phyloP scores from a whole-genome alignment of 1,140 invertebrate species.

The Leptoteleia sp. region DNA sequence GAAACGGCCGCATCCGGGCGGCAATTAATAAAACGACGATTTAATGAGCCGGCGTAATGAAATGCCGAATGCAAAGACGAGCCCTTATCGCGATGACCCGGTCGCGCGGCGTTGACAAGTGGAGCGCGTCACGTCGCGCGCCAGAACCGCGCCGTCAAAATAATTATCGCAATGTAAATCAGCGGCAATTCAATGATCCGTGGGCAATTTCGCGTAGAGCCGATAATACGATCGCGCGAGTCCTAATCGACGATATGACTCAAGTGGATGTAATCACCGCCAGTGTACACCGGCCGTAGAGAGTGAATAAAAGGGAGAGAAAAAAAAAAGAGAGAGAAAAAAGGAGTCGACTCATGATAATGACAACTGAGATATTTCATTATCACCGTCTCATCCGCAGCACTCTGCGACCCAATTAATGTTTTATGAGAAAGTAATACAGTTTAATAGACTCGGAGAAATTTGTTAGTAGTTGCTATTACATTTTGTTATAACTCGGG shows the following conservation, averaged over 20 bases:
- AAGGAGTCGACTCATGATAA: conserved; percentile 39
- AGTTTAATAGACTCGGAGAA: no score
- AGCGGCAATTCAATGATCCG: conserved; percentile 42
- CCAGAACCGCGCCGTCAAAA: conserved; percentile 29
- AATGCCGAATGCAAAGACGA: conserved; percentile 19
- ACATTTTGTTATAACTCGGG: no score
- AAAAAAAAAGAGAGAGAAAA: conserved; percentile 7
- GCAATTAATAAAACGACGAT: conserved; percentile 47
- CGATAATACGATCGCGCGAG: conserved; percentile 38
- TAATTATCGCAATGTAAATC: conserved; percentile 51
- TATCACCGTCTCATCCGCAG: conserved; percentile 42
- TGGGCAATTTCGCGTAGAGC: conserved; percentile 19
- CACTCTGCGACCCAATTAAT: conserved; percentile 38
- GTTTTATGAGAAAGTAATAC: conserved; percentile 20
- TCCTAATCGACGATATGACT: conserved; percentile 45
- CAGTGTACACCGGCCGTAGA: conserved; percentile 1
- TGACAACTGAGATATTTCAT: conserved; percentile 49
- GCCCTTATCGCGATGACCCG: conserved; percentile 29
- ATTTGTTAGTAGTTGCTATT: no score
- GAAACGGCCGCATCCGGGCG: conserved; percentile 19
- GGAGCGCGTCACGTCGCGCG: conserved; percentile 15
- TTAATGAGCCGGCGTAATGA: conserved; percentile 42
- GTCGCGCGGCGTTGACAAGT: conserved; percentile 24
- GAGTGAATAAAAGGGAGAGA: no score
- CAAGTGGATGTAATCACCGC: conserved; percentile 44